These are phyloP conservation scores for Alethe diademata DNA, from an alignment of 2,113 vertebrate species.

Conservation along the genomic window DNA sequence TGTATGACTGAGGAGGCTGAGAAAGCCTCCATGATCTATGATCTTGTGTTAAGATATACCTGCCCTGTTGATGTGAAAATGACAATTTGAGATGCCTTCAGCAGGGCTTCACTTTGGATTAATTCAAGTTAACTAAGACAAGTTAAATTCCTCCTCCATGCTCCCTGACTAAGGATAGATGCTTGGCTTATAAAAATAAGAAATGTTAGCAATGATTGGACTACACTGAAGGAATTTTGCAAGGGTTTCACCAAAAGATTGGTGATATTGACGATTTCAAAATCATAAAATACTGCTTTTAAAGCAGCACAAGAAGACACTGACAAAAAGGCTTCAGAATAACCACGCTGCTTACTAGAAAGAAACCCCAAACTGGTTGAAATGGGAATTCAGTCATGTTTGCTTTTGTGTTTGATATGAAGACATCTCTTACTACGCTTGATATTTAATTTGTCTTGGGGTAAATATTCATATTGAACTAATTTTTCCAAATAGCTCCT, in stretches of 20 bases:
- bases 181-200: background rate
- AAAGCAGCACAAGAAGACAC: background rate
- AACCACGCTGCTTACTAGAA: background rate
- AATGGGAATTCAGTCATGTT: background rate
- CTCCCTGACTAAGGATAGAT: background rate
- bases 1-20: background rate
- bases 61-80: background rate
- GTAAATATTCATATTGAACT: background rate
- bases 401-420: background rate
- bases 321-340: background rate
- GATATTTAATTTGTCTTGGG: background rate
- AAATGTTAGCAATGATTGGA: background rate
- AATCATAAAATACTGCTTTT: background rate
- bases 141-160: background rate
- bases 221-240: background rate
- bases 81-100: background rate
- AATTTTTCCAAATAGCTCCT: background rate
- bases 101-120: background rate
- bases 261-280: fast-evolving
- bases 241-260: background rate
- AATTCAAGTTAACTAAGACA: background rate
- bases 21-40: background rate
- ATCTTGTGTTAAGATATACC: background rate
- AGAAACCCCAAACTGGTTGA: background rate
- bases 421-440: background rate